These are phyloP conservation scores for Caradrina clavipalpis DNA, from an alignment of 2,888 invertebrate species.

Conservation along the genomic window DNA sequence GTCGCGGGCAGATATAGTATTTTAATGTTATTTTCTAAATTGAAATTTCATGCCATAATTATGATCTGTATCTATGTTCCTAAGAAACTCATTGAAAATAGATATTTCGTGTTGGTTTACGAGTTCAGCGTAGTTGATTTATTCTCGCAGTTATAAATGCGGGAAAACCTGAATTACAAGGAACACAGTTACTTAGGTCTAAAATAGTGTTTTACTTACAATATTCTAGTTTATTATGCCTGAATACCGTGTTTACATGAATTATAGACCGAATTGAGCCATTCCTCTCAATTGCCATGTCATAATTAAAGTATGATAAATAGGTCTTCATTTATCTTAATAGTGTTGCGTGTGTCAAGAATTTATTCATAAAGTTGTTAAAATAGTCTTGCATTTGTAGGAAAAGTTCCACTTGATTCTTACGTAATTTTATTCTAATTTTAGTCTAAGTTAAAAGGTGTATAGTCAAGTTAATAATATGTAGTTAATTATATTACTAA, in stretches of 20 bases:
- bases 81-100: conserved; percentile 33
- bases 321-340: conserved; percentile 29
- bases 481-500: conserved; percentile 3
- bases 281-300: conserved; percentile 38
- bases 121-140: conserved; percentile 24
- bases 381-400: conserved; percentile 2
- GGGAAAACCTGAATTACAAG: conserved; percentile 29
- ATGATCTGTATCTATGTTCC: conserved; percentile 5
- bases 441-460: no score
- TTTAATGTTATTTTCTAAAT: no score
- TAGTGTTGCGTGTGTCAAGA: conserved; percentile 25
- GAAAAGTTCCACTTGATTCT: background rate
- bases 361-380: conserved; percentile 17
- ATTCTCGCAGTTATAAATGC: conserved; percentile 17
- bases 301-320: conserved; percentile 48
- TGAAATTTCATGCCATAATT: no score
- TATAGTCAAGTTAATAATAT: no score
- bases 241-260: conserved; percentile 39
- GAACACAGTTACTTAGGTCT: conserved; percentile 12
- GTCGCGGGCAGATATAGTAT: no score
- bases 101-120: conserved; percentile 22
- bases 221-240: conserved; percentile 42
- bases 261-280: conserved; percentile 34
- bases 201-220: conserved; percentile 26
- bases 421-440: no score